Evolutionary conservation across 1,140 invertebrate species (phyloP).

Genomic region (Tetramorium alpestre): DNA sequence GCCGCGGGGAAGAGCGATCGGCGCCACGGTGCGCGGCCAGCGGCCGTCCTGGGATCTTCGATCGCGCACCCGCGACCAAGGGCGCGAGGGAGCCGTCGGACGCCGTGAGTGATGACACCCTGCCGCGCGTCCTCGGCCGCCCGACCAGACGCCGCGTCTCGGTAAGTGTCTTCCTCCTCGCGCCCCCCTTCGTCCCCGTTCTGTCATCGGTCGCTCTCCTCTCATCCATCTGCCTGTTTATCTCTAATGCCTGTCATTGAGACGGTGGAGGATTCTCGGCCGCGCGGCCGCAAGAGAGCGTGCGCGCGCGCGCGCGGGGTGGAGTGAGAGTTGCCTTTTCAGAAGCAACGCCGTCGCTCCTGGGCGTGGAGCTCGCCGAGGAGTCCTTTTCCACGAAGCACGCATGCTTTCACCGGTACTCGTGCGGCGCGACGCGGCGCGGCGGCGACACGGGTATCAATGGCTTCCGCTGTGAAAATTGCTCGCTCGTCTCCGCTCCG

Average conservation of each 20-base stretch:
- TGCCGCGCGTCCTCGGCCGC: background rate
- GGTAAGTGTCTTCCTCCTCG: slow-evolving; percentile 7
- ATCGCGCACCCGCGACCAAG: background rate
- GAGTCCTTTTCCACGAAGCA: slow-evolving; percentile 8
- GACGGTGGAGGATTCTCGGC: background rate
- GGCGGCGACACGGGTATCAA: slow-evolving; percentile 39
- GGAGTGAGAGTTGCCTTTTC: too few relatives aligned
- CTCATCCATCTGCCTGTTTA: too few relatives aligned
- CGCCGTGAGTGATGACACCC: slow-evolving; percentile 32
- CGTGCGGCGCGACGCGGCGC: background rate
- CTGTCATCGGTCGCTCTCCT: too few relatives aligned
- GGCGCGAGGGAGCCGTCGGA: background rate
- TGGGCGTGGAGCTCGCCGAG: background rate
- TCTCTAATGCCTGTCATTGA: too few relatives aligned
- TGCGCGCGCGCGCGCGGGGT: too few relatives aligned
- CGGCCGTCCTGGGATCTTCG: slow-evolving; percentile 18
- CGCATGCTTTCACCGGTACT: slow-evolving; percentile 18
- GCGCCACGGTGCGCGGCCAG: background rate
- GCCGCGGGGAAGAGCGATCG: slow-evolving; percentile 21
- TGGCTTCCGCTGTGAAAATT: slow-evolving; percentile 46
- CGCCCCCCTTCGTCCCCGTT: too few relatives aligned
- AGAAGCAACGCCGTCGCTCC: too few relatives aligned
- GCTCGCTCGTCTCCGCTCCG: background rate
- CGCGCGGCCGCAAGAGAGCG: too few relatives aligned
- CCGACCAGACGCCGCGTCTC: background rate